Evolutionary conservation across 2,113 vertebrate species (phyloP), one percentile per base, ranked within the genome.

Genomic region (Ranitomeya variabilis): DNA sequence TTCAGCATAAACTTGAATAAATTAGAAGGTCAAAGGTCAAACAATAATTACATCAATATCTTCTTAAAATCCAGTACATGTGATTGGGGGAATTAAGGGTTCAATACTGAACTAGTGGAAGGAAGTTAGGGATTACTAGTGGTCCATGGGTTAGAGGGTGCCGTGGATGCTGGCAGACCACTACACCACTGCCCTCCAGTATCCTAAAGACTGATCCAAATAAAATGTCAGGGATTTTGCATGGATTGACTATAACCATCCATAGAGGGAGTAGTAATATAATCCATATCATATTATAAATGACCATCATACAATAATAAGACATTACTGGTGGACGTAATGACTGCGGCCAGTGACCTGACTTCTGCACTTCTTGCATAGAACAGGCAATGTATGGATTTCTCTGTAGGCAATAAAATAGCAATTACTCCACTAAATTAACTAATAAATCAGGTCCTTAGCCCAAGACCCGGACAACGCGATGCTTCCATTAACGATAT

Each of bases 381-480:
- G 59, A 45, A 19, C 1, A 18, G 15, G 60, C 45, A 66, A 52
- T 67, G 19, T 71, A 71, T 71, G 64, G 82, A 55, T 71, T 84
- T 31, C 51, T 84, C 82, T 55, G 31, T 7, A 71, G 64, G 37
- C 82, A n/a, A 64, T 71, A 13, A 55, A 71, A 84, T 52, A 71
- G 64, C 21, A 69, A 86, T 78, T 64, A 87, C 62, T 67, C 45
- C 64, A 31, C 45, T 79, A 79, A 87, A 80, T 73, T 80, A 79
- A 67, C 60, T 52, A n/a, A 79, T 87, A 87, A 80, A 66, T 87
- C 45, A 9, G 6, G 69, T 57, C 79, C 67, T 26, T 45, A 59
- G 16, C 15, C 62, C 5, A 6, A 71, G 60, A 77, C 19, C 69
- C 0, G 52, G 73, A 62, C 23, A n/a, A 62, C 54, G n/a, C 23